A percentile compares a stretch with the other conserved stretches of the same genome.
These are phyloP conservation scores for Spea multiplicata DNA, from an alignment of 2,113 vertebrate genomes.

Conservation along the genomic window DNA sequence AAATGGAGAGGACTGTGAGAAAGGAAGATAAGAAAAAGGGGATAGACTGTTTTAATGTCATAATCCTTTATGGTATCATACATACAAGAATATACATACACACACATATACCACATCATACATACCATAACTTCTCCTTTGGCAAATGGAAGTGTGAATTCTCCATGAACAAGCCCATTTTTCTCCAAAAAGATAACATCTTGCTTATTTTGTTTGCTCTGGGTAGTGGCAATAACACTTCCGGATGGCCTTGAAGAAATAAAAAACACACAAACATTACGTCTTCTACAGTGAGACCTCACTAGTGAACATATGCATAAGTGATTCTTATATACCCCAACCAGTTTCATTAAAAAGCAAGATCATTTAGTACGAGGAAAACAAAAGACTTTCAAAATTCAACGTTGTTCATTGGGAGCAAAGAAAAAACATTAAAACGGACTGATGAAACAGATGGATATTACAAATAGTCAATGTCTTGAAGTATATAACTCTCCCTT, in stretches of 20 bases:
- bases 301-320: background rate
- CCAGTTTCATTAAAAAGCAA: constrained; percentile 5
- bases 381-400: too few relatives aligned
- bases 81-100: too few relatives aligned
- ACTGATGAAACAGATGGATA: too few relatives aligned
- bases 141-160: constrained; percentile 83
- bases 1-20: too few relatives aligned
- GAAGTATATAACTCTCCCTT: too few relatives aligned
- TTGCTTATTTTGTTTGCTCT: constrained; percentile 85
- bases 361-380: too few relatives aligned
- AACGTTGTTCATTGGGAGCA: too few relatives aligned
- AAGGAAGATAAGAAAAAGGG: too few relatives aligned
- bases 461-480: too few relatives aligned
- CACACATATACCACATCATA: background rate
- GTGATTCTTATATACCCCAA: background rate
- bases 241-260: constrained; percentile 81
- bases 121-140: constrained; percentile 82
- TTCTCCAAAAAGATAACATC: constrained; percentile 94
- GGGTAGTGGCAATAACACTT: constrained; percentile 83
- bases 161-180: constrained; percentile 93
- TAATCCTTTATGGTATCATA: too few relatives aligned
- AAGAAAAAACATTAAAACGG: too few relatives aligned
- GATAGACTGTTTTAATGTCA: too few relatives aligned
- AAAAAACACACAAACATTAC: background rate
- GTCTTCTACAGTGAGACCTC: background rate